Evolutionary conservation across 2,888 invertebrate genomes (phyloP), one percentile per base, ranked within the genome.

Genomic region (Drosophila nigritarsus): DNA sequence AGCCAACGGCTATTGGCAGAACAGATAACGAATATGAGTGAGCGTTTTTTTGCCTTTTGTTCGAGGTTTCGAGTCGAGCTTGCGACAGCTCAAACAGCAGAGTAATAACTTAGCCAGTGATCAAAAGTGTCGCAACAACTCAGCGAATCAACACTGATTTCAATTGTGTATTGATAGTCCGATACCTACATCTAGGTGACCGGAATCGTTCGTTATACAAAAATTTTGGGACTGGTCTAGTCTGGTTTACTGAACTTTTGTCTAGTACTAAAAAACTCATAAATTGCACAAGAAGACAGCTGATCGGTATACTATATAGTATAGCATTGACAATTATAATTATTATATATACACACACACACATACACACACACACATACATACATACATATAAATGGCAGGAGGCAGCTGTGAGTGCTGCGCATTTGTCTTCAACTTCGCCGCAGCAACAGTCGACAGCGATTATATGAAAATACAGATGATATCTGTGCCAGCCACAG

Each of bases 31-130:
- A 68, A 45, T 63, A 34, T 66, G 58, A 64, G 18, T 15, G 27
- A n/a, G 27, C 8, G 13, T 38, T 9, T 20, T 34, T 38, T 65
- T 65, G 82, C 68, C 87, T 86, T 86, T 86, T 86, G 85, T 86
- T 86, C 89, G 85, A 86, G 89, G 85, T 66, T 87, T 86, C 85
- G 60, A 78, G 87, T 80, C 75, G 85, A 82, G 84, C 69, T 78
- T 69, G 79, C 70, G 62, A 69, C 67, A 75, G 30, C 65, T 65
- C 40, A 63, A 75, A 70, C 55, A 51, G 60, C 73, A 82, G 75
- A 80, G 73, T 70, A 66, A 50, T 63, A 71, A 67, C 70, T 60
- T 67, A 78, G 65, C 61, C 73, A 80, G 78, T 80, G 87, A 80
- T 60, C 82, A 84, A 83, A 81, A 78, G 87, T 78, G 71, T 66